phyloP scores from a whole-genome alignment of 64 coral and sea anemone species.

The Pocillopora verrucosa region DNA sequence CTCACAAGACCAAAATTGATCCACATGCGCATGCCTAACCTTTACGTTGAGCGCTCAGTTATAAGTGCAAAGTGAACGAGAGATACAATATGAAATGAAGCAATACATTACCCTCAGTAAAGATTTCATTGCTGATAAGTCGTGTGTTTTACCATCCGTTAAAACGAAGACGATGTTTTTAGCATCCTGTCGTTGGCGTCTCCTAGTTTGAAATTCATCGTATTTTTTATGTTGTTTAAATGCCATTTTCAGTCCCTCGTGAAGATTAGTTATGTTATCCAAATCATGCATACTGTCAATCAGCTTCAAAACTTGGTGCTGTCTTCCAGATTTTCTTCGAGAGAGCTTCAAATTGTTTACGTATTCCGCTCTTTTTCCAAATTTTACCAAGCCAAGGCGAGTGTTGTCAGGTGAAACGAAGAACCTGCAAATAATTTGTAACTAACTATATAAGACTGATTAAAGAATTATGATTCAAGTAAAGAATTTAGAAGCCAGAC shows the following conservation, averaged over 20 bases:
- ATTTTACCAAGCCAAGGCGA: not conserved
- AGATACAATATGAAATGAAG: too few relatives aligned
- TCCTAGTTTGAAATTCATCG: not conserved
- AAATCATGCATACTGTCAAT: not conserved
- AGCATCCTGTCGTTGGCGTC: not conserved
- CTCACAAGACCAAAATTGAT: too few relatives aligned
- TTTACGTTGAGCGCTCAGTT: too few relatives aligned
- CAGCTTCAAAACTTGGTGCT: not conserved
- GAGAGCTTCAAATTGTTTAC: not conserved
- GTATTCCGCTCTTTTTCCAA: not conserved
- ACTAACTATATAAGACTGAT: too few relatives aligned
- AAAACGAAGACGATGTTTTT: not conserved
- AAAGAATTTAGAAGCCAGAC: too few relatives aligned
- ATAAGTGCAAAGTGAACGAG: too few relatives aligned
- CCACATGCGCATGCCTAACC: too few relatives aligned
- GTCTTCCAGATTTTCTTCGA: not conserved
- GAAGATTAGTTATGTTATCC: not conserved
- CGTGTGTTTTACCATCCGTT: not conserved
- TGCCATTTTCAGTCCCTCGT: not conserved
- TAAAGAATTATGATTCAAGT: too few relatives aligned
- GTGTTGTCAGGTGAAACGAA: not conserved
- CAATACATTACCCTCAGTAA: too few relatives aligned
- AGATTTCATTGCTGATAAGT: not conserved
- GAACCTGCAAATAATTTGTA: not conserved
- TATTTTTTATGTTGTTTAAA: not conserved